Conservation (phyloP, 2,797 vertebrate genomes). For the Sebastes taczanowskii region DNA sequence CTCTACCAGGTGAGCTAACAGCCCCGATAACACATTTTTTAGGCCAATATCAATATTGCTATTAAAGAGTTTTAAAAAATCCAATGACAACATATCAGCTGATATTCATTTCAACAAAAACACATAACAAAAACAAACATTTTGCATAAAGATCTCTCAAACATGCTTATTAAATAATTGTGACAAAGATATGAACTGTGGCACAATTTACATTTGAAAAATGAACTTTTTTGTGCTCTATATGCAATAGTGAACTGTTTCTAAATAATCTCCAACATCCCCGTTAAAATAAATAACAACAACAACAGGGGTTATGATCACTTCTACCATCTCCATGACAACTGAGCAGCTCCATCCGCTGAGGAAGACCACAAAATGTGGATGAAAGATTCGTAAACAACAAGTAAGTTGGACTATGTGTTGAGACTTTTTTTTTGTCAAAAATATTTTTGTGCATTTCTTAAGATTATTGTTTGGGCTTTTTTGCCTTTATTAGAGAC, state of each 20-base stretch:
- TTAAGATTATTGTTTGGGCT: too few relatives aligned
- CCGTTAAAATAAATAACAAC: background rate
- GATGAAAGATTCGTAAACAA: background rate
- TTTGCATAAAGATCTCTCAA: background rate
- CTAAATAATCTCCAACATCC: too few relatives aligned
- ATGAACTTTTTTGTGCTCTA: background rate
- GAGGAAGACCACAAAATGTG: background rate
- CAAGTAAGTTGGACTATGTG: background rate
- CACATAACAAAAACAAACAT: background rate
- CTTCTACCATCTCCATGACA: background rate
- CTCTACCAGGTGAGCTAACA: background rate
- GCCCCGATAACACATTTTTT: background rate
- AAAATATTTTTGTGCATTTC: background rate
- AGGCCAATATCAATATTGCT: background rate
- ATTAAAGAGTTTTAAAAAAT: background rate
- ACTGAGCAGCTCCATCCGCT: too few relatives aligned
- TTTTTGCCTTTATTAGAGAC: too few relatives aligned
- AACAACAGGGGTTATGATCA: too few relatives aligned
- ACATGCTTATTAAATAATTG: background rate
- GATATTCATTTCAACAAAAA: background rate
- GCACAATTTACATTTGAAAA: background rate
- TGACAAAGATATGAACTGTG: background rate
- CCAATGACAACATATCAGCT: accelerated
- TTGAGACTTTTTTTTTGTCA: background rate
- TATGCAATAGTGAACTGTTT: background rate